phyloP scores from a whole-genome alignment of 37 sponge, comb jelly and placozoan species.

The Halichondria panicea region DNA sequence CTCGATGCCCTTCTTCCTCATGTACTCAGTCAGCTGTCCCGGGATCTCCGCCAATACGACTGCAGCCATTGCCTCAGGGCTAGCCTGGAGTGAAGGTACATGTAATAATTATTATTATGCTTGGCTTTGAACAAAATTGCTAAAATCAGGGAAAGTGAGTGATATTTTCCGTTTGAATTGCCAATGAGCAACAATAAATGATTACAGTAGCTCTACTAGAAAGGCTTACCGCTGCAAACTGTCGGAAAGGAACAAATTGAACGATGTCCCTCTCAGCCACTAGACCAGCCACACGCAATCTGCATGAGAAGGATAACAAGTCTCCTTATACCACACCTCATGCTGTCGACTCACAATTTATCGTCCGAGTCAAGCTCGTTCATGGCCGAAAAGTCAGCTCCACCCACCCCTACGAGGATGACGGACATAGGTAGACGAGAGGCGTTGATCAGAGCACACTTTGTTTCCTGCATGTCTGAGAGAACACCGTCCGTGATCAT shows the following conservation, averaged over 20 bases:
- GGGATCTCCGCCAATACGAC: slow-evolving; percentile 81
- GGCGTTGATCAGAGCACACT: slow-evolving; percentile 63
- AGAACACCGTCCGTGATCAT: slow-evolving; percentile 78
- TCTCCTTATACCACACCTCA: too few relatives aligned
- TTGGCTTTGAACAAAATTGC: too few relatives aligned
- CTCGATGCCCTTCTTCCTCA: slow-evolving; percentile 35
- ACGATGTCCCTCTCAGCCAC: slow-evolving; percentile 76
- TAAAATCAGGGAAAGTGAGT: too few relatives aligned
- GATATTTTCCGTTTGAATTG: too few relatives aligned
- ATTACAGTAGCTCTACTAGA: neutral
- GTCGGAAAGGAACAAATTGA: slow-evolving; percentile 83
- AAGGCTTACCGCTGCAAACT: slow-evolving; percentile 20
- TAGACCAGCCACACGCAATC: slow-evolving; percentile 16
- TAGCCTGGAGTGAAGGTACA: too few relatives aligned
- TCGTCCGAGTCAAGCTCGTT: slow-evolving; percentile 71
- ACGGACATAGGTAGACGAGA: slow-evolving; percentile 74
- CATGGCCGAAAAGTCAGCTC: slow-evolving; percentile 80
- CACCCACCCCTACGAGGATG: slow-evolving; percentile 84
- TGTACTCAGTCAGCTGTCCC: slow-evolving; percentile 64
- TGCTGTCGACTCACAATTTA: slow-evolving; percentile 52
- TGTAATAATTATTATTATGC: too few relatives aligned
- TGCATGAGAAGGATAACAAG: slow-evolving; percentile 1
- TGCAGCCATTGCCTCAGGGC: slow-evolving; percentile 49
- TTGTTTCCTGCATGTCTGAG: slow-evolving; percentile 75
- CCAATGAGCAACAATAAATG: too few relatives aligned